phyloP scores from a whole-genome alignment of 2,113 vertebrate species.

The Hiodon alosoides region DNA sequence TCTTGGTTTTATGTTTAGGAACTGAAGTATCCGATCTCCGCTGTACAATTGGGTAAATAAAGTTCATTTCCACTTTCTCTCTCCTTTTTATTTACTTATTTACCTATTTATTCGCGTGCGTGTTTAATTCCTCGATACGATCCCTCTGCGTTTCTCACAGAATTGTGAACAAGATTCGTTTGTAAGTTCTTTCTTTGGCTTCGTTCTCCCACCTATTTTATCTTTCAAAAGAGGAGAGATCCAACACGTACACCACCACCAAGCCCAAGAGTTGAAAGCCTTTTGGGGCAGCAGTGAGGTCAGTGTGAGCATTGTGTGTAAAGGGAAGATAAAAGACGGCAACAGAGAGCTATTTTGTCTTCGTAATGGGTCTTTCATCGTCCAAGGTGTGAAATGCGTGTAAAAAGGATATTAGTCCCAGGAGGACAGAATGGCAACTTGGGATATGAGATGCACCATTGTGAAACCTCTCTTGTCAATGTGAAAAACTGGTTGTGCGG shows the following conservation, averaged over 20 bases:
- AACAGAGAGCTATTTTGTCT: neutral
- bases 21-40: neutral
- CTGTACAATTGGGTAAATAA: neutral
- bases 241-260: conserved; percentile 17
- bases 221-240: conserved; percentile 28
- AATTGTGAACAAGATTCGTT: conserved; percentile 26
- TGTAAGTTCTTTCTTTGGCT: conserved; percentile 25
- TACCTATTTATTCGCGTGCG: too few species aligned
- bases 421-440: neutral
- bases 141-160: conserved; percentile 23
- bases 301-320: neutral
- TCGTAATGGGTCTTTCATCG: neutral
- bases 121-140: conserved; percentile 13
- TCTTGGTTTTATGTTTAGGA: neutral
- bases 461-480: neutral
- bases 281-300: neutral
- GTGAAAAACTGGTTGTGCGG: neutral
- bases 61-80: neutral
- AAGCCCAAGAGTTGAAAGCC: neutral
- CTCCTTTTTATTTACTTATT: too few species aligned
- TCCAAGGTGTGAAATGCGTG: neutral
- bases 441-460: neutral
- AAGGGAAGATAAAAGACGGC: conserved; percentile 5
- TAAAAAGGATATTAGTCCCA: neutral
- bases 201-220: conserved; percentile 32